phyloP scores from a whole-genome alignment of 2,113 vertebrate species.

The Tychaedon coryphoeus region DNA sequence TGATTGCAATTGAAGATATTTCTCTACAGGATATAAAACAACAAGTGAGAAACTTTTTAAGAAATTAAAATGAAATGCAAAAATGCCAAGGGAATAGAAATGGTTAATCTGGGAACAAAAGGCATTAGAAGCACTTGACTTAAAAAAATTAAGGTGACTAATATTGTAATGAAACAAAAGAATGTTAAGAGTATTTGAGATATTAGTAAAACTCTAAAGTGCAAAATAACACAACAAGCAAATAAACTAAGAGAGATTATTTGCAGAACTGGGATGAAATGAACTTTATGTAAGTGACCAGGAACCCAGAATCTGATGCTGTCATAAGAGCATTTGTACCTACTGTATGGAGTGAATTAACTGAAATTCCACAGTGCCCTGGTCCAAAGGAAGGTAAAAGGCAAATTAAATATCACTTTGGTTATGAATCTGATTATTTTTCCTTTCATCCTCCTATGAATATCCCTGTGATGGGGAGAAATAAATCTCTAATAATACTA shows the following conservation, averaged over 20 bases:
- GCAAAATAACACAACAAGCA: not conserved
- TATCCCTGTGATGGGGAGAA: not conserved
- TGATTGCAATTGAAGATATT: not conserved
- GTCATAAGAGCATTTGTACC: not conserved
- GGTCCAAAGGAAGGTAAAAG: not conserved
- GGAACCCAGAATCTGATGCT: not conserved
- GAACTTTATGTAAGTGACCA: not conserved
- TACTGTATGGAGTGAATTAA: rapidly evolving
- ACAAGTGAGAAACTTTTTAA: not conserved
- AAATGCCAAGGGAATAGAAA: not conserved
- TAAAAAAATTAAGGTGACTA: not conserved
- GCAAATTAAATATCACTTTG: not conserved
- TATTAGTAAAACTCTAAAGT: not conserved
- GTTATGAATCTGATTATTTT: not conserved
- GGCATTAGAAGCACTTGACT: not conserved
- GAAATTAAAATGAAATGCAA: not conserved
- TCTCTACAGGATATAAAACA: not conserved
- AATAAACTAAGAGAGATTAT: not conserved
- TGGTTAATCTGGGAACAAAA: not conserved
- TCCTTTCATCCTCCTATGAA: not conserved
- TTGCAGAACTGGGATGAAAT: not conserved
- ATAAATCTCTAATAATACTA: not conserved
- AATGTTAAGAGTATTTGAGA: not conserved
- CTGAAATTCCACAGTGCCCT: not conserved
- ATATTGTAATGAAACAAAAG: not conserved